These are phyloP conservation scores for Rhombomys opimus DNA, from an alignment of 2,113 vertebrate species.

Conservation along the genomic window DNA sequence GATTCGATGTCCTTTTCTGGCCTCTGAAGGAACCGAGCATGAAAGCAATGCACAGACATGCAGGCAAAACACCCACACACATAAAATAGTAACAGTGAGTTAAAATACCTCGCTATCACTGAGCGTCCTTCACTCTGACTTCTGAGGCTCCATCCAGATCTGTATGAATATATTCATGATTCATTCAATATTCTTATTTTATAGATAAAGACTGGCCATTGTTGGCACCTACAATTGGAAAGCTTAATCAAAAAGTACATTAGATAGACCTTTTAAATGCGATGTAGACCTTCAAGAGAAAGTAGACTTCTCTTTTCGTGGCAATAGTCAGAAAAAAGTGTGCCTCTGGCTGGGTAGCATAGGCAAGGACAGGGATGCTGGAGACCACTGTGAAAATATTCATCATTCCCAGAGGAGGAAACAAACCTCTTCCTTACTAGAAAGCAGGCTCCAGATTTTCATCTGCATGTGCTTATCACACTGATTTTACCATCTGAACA, in stretches of 20 bases:
- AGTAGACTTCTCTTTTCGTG: neutral
- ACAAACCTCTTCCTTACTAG: neutral
- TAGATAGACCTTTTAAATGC: slow-evolving; percentile 31
- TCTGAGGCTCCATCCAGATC: neutral
- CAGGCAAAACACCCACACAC: neutral
- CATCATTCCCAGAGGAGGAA: neutral
- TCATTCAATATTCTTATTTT: slow-evolving; percentile 49
- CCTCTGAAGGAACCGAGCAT: neutral
- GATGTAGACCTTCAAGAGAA: slow-evolving; percentile 46
- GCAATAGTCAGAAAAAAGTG: slow-evolving; percentile 39
- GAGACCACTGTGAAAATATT: slow-evolving; percentile 18
- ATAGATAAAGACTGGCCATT: slow-evolving; percentile 39
- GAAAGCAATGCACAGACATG: too few relatives aligned
- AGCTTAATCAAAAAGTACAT: slow-evolving; percentile 21
- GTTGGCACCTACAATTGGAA: slow-evolving; percentile 25
- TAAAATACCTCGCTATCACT: neutral
- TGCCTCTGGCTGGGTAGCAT: neutral
- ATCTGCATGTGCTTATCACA: neutral
- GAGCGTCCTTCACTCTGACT: neutral
- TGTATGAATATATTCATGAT: neutral
- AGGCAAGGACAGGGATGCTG: neutral
- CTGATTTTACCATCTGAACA: neutral
- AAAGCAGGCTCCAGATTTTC: neutral
- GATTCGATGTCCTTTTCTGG: neutral
- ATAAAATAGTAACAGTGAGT: neutral